phyloP scores from a whole-genome alignment of 2,113 vertebrate genomes.

The Rhipidura dahli region DNA sequence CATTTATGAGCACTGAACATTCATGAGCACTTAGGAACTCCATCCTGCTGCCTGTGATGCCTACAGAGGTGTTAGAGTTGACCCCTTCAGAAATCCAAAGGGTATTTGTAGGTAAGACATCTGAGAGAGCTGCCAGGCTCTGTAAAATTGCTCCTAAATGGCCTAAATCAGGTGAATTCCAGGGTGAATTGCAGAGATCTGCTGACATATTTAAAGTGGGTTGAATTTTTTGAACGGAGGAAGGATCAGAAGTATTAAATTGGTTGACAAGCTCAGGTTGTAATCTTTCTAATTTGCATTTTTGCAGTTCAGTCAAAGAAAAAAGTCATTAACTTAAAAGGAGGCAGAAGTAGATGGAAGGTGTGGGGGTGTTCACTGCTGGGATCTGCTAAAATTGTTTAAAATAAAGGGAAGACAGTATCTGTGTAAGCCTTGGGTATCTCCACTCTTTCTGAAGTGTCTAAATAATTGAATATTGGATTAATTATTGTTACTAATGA shows the following conservation, averaged over 20 bases:
- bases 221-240: not conserved
- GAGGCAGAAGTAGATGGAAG: not conserved
- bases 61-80: not conserved
- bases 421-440: not conserved
- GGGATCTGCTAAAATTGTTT: not conserved
- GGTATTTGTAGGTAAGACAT: not conserved
- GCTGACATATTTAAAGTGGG: not conserved
- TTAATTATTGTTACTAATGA: not conserved
- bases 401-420: not conserved
- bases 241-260: not conserved
- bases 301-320: not conserved
- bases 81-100: not conserved
- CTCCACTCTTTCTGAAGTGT: not conserved
- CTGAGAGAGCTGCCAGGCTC: not conserved
- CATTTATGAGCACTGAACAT: not conserved
- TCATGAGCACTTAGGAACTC: not conserved
- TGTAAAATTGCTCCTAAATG: not conserved
- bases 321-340: not conserved
- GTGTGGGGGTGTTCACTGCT: not conserved
- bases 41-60: accelerated
- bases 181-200: not conserved
- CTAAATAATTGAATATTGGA: not conserved
- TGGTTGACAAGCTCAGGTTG: not conserved
- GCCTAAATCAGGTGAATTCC: not conserved
- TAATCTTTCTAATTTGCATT: not conserved